These are phyloP conservation scores for Petroica traversi DNA, from an alignment of 2,113 vertebrate species.

Conservation along the genomic window DNA sequence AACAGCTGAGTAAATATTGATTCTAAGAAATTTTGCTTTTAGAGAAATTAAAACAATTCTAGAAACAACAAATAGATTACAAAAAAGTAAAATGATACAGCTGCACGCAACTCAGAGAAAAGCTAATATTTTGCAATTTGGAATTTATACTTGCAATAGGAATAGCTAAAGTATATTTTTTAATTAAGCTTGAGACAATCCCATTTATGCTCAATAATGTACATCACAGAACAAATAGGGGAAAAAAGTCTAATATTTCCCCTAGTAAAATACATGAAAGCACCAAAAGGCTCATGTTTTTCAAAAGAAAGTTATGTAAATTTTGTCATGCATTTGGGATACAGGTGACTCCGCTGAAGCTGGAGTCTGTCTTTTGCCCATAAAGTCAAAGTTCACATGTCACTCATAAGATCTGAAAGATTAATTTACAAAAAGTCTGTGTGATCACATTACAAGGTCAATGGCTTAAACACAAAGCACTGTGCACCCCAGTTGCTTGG, in stretches of 20 bases:
- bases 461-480: constrained; percentile 12
- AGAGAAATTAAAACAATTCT: not conserved
- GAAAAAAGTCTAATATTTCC: not conserved
- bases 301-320: not conserved
- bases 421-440: constrained; percentile 36
- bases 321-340: not conserved
- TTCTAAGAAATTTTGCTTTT: not conserved
- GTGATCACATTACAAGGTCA: constrained; percentile 53
- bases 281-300: not conserved
- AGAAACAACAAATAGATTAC: not conserved
- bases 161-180: not conserved
- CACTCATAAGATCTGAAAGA: constrained; percentile 47
- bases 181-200: not conserved
- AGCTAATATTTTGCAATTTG: not conserved
- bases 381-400: constrained; percentile 40
- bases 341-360: not conserved
- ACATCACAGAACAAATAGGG: not conserved
- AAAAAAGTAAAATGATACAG: not conserved
- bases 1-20: not conserved
- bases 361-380: not conserved
- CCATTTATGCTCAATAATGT: not conserved
- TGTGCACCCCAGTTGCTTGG: constrained; percentile 9
- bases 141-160: not conserved
- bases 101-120: not conserved
- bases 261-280: not conserved